Evolutionary conservation across 1,140 invertebrate genomes (phyloP), one percentile per base, ranked within the genome.

Genomic region (Penaeus vannamei): DNA sequence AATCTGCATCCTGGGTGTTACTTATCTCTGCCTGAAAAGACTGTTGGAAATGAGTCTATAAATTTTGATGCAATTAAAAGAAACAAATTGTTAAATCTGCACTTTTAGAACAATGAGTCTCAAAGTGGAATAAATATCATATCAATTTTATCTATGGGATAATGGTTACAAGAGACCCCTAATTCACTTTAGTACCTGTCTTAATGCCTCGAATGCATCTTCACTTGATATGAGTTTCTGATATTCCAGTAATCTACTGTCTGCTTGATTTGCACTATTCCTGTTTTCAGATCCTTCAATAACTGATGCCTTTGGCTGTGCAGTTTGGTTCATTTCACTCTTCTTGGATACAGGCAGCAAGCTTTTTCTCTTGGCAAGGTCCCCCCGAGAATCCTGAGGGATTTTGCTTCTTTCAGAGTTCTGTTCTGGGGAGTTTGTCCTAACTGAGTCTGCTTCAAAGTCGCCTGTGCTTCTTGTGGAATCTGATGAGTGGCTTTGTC

Each of bases 121-220:
- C 17, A n/a, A 72, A 72, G 32, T 72, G 32, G 23, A 72, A 72
- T 14, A 19, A 10, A 72, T n/a, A 72, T 46, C 42, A 46, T 10
- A 5, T 46, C 42, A 46, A 46, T 46, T 46, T 10, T 46, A 46
- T 53, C 53, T 53, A 53, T 53, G 53, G 53, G 10, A 53, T 10
- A 14, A 10, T 53, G 29, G 32, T 29, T 29, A 79, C 46, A 1
- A 79, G 76, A 36, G 76, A 79, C 1, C 32, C 0, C 26, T 79
- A 7, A 77, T 36, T 23, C 32, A 79, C 29, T 53, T 53, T 12
- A 53, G 53, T 84, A 84, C 86, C 72, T 83, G 81, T 36, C 84
- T 89, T 32, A 89, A 61, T 53, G 84, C 46, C 29, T 89, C 76
- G 61, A 84, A 89, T 10, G 80, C 87, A 69, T 89, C 87, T 62